Conservation (phyloP, 2,113 vertebrate genomes). For the Oryzias woworae region DNA sequence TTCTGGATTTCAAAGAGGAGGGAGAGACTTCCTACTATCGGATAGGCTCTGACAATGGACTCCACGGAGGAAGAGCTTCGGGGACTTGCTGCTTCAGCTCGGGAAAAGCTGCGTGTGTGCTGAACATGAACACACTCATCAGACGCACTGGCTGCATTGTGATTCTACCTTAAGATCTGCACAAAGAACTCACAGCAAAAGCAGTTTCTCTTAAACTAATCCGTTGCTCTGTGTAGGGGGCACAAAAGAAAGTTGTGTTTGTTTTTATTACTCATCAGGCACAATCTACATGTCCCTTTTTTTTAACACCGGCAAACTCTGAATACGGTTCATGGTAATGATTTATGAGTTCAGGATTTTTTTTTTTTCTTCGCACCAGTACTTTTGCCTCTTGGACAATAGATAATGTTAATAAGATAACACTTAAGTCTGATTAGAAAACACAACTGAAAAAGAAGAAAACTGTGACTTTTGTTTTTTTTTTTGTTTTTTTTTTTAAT, state of each 20-base stretch:
- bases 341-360: no score
- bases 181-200: constrained; percentile 57
- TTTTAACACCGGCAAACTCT: not conserved
- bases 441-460: no score
- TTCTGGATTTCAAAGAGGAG: constrained; percentile 64
- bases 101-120: constrained; percentile 54
- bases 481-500: no score
- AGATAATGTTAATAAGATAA: no score
- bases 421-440: no score
- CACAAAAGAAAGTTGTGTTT: constrained; percentile 43
- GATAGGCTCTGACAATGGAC: constrained; percentile 67
- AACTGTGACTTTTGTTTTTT: no score
- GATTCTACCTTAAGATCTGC: constrained; percentile 56
- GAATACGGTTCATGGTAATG: no score
- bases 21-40: constrained; percentile 54
- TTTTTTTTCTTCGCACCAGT: no score
- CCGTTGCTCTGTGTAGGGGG: constrained; percentile 46
- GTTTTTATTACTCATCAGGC: constrained; percentile 45
- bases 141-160: constrained; percentile 53
- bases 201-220: constrained; percentile 57
- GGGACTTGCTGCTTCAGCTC: constrained; percentile 64
- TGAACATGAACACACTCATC: constrained; percentile 60
- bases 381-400: no score
- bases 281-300: constrained; percentile 16
- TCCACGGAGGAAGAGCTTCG: constrained; percentile 70